Evolutionary conservation across 2,797 vertebrate genomes (phyloP).

Genomic region (Lutjanus campechanus): DNA sequence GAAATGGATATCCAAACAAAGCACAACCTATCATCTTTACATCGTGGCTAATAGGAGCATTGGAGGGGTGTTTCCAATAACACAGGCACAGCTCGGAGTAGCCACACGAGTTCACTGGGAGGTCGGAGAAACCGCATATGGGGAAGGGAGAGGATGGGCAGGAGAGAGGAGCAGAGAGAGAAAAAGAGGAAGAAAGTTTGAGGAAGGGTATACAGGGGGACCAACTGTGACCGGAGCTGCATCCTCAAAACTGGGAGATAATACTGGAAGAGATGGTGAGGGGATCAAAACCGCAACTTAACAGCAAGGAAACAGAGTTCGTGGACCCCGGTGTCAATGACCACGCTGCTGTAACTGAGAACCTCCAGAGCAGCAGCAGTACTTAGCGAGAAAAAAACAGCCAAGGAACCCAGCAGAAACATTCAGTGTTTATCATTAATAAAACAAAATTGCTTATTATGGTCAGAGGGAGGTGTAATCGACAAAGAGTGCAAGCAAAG

Average conservation of each 20-base stretch:
- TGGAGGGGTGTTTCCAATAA: conserved; percentile 81
- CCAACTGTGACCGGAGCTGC: conserved; percentile 27
- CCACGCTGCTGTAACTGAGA: conserved; percentile 35
- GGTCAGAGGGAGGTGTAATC: neutral
- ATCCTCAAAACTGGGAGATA: conserved; percentile 41
- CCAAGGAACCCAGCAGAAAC: conserved; percentile 12
- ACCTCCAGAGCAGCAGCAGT: conserved; percentile 40
- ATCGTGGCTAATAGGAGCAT: conserved; percentile 73
- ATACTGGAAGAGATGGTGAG: conserved; percentile 23
- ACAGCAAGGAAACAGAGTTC: conserved; percentile 52
- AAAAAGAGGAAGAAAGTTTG: conserved; percentile 23
- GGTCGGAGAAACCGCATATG: conserved; percentile 67
- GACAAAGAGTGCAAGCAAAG: neutral
- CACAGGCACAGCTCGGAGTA: conserved; percentile 66
- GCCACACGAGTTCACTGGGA: conserved; percentile 75
- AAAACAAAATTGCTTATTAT: conserved; percentile 17
- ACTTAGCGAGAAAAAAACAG: conserved; percentile 6
- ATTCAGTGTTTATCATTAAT: conserved; percentile 40
- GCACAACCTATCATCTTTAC: conserved; percentile 81
- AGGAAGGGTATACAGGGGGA: conserved; percentile 29
- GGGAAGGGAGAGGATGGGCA: conserved; percentile 42
- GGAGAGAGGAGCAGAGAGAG: conserved; percentile 15
- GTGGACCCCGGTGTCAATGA: conserved; percentile 48
- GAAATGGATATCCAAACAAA: conserved; percentile 80
- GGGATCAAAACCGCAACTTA: conserved; percentile 23